phyloP scores from a whole-genome alignment of 2,888 invertebrate species.

The Rhabditoides inermis region DNA sequence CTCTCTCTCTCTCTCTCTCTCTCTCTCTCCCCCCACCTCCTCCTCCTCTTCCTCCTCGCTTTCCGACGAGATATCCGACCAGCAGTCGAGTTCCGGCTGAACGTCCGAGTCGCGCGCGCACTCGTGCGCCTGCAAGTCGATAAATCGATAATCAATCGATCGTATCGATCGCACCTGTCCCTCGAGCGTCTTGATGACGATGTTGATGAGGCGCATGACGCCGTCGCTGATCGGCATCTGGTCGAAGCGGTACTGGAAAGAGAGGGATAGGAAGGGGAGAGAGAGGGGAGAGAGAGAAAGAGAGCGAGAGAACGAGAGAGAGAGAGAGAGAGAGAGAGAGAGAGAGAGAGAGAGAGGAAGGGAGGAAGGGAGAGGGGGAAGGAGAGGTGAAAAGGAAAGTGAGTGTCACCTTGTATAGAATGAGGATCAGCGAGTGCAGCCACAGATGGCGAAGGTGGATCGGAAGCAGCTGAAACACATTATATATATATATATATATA shows the following conservation, averaged over 20 bases:
- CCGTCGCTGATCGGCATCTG: slow-evolving; percentile 58
- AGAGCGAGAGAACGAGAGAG: no score
- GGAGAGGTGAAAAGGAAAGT: no score
- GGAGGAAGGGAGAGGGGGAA: background rate
- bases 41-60: slow-evolving; percentile 17
- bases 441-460: slow-evolving; percentile 77
- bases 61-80: slow-evolving; percentile 2
- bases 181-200: slow-evolving; percentile 83
- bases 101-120: slow-evolving; percentile 2
- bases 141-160: background rate
- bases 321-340: no score
- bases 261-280: background rate
- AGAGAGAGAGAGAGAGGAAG: no score
- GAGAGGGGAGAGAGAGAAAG: no score
- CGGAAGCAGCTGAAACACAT: no score
- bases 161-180: slow-evolving; percentile 7
- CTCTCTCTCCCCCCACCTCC: slow-evolving; percentile 4
- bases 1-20: no score
- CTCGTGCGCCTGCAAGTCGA: slow-evolving; percentile 2
- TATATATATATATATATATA: no score
- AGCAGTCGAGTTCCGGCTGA: slow-evolving; percentile 1
- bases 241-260: slow-evolving; percentile 57
- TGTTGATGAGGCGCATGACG: slow-evolving; percentile 72
- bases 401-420: slow-evolving; percentile 93
- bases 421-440: slow-evolving; percentile 82